Conservation (phyloP, 2,113 vertebrate species). For the Alouatta palliata region DNA sequence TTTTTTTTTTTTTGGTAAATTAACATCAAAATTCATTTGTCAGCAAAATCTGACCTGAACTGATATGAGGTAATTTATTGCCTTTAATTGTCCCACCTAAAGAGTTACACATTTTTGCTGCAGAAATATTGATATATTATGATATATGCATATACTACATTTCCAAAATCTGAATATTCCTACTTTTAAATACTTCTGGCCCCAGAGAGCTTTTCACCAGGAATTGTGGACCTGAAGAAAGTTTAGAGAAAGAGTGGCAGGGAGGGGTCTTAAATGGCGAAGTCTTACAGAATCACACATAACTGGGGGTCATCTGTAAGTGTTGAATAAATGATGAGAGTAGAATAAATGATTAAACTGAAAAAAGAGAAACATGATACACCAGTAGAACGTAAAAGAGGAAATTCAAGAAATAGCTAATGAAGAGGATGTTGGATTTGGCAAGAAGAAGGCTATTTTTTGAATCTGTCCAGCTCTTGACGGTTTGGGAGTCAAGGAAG, state of each 20-base stretch:
- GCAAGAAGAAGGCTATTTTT: neutral
- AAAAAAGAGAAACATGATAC: neutral
- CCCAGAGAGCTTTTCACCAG: neutral
- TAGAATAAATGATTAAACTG: neutral
- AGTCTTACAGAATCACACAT: neutral
- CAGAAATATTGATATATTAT: neutral
- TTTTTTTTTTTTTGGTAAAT: neutral
- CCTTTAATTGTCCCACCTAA: neutral
- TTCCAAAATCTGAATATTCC: slow-evolving; percentile 16
- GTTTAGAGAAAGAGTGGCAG: slow-evolving; percentile 7
- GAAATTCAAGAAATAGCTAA: neutral
- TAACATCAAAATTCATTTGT: neutral
- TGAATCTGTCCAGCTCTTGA: neutral
- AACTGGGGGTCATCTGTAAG: neutral
- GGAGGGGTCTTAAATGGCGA: no score
- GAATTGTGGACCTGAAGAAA: neutral
- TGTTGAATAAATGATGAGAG: neutral
- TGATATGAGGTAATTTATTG: neutral
- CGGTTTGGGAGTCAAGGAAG: neutral
- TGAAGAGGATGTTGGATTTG: neutral
- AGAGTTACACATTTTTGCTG: neutral
- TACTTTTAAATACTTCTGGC: neutral
- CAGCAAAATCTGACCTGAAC: slow-evolving; percentile 40
- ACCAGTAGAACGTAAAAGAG: neutral
- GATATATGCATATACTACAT: neutral